Conservation (phyloP, 2,888 invertebrate species). For the Erebia aethiops region DNA sequence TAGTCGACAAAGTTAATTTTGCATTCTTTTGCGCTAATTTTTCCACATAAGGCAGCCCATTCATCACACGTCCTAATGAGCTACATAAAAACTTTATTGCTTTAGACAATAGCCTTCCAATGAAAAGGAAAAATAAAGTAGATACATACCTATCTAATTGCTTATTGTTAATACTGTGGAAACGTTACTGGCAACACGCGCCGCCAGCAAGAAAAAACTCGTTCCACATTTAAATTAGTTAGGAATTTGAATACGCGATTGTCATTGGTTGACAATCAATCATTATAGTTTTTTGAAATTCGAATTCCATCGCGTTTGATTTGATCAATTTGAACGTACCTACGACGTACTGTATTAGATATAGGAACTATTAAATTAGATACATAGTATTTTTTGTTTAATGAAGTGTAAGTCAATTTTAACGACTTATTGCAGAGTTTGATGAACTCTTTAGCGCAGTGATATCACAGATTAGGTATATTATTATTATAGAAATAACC, state of each 20-base stretch:
- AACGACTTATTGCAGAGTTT: not conserved
- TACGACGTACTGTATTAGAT: slow-evolving; percentile 52
- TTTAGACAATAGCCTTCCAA: slow-evolving; percentile 30
- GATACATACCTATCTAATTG: slow-evolving; percentile 52
- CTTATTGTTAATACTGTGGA: slow-evolving; percentile 67
- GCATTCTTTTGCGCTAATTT: not conserved
- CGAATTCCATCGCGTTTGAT: slow-evolving; percentile 72
- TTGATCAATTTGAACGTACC: slow-evolving; percentile 54
- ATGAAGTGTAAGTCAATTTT: not conserved
- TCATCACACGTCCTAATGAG: slow-evolving; percentile 33
- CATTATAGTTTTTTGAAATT: slow-evolving; percentile 78
- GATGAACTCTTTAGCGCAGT: not conserved
- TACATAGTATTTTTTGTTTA: slow-evolving; percentile 4
- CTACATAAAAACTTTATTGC: slow-evolving; percentile 33
- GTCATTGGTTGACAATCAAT: slow-evolving; percentile 81
- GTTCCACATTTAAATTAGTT: slow-evolving; percentile 76
- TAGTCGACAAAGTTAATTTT: not conserved
- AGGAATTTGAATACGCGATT: slow-evolving; percentile 78
- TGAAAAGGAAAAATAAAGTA: slow-evolving; percentile 23
- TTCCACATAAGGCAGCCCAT: not conserved
- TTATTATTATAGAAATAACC: too few relatives aligned
- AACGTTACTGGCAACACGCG: slow-evolving; percentile 63
- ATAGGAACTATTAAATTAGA: slow-evolving; percentile 1
- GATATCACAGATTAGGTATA: too few relatives aligned
- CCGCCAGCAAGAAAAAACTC: slow-evolving; percentile 69